These are phyloP conservation scores for Drosophila tropicalis DNA, from an alignment of 1,140 invertebrate genomes.

Conservation along the genomic window DNA sequence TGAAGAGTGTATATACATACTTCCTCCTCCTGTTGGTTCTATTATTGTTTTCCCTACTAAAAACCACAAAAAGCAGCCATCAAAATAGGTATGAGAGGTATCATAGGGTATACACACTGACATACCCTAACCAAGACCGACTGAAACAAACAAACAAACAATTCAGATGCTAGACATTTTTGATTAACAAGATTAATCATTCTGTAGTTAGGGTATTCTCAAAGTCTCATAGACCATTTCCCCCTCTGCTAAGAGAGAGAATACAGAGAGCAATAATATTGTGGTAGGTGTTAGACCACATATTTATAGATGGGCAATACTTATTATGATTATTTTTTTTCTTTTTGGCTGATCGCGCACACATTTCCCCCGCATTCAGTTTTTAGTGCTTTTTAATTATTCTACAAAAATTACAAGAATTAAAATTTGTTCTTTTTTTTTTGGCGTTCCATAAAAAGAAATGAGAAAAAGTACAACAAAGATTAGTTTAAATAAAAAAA, in stretches of 20 bases:
- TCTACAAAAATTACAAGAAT: slow-evolving; percentile 50
- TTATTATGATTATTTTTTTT: not conserved
- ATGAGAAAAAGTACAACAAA: not conserved
- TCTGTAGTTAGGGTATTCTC: slow-evolving; percentile 35
- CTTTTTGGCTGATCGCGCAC: slow-evolving; percentile 27
- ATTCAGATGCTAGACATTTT: no score
- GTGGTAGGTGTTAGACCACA: slow-evolving; percentile 42
- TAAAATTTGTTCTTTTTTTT: not conserved
- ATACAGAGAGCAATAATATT: slow-evolving; percentile 26
- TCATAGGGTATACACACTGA: not conserved
- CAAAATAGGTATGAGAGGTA: slow-evolving; percentile 12
- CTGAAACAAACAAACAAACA: no score
- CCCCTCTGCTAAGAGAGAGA: not conserved
- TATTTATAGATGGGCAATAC: slow-evolving; percentile 46
- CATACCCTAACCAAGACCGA: not conserved
- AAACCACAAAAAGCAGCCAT: slow-evolving; percentile 42
- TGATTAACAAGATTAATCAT: no score
- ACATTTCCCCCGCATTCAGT: slow-evolving; percentile 9
- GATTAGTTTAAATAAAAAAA: slow-evolving; percentile 31
- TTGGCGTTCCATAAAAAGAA: slow-evolving; percentile 11
- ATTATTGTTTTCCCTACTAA: slow-evolving; percentile 72
- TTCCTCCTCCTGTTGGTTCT: slow-evolving; percentile 52
- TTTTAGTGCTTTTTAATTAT: slow-evolving; percentile 55
- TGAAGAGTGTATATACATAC: not conserved
- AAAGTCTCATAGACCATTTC: not conserved